Base-by-base conservation (phyloP, 2,797 vertebrate genomes). In the Sebastes steindachneri region DNA sequence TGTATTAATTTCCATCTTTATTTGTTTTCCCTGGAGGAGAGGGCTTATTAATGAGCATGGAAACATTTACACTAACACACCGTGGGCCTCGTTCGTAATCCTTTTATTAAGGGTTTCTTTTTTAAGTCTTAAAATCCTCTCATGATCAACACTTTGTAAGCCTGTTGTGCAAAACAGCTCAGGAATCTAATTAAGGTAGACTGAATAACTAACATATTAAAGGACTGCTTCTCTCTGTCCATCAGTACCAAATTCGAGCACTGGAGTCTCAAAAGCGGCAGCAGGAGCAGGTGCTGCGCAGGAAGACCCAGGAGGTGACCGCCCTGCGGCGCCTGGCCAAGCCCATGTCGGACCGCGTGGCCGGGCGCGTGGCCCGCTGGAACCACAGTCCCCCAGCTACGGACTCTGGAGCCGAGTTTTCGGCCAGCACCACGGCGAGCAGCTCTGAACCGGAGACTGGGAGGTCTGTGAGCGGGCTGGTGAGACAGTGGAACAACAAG, bases 241-340 rank as follows among this genome's bases (percentile, higher is more conserved):
- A 26, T 31, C 89, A 99, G 99, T 99, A 97, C 92, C 98, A 99
- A 93, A 99, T 99, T 68, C 96, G 97, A 19, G 95, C 98, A 0
- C 93, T 99, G 88, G 99, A 99, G 89, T 98, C 97, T 54, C 98
- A 99, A 94, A 99, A 99, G 92, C 93, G 97, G 11, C 98, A 99
- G 91, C 99, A 99, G 94, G 98, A 99, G 78, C 92, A 98, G 10
- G 98, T 99, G 5, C 91, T 99, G 73, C 95, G 97, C 86, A 96
- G 98, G 86, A 99, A 98, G 88, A 99, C 98, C 0, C 98, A 99
- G 93, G 99, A 99, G 93, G 99, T 99, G 67, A 97, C 97, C 0
- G 97, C 98, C 0, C 95, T 99, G 86, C 95, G 98, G 17, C 97
- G 98, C n/a, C 84, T 98, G 33, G 94, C 99, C 76, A 99, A 99